These are phyloP conservation scores for Cyrtonyx montezumae DNA, from an alignment of 2,113 vertebrate species.

Conservation along the genomic window DNA sequence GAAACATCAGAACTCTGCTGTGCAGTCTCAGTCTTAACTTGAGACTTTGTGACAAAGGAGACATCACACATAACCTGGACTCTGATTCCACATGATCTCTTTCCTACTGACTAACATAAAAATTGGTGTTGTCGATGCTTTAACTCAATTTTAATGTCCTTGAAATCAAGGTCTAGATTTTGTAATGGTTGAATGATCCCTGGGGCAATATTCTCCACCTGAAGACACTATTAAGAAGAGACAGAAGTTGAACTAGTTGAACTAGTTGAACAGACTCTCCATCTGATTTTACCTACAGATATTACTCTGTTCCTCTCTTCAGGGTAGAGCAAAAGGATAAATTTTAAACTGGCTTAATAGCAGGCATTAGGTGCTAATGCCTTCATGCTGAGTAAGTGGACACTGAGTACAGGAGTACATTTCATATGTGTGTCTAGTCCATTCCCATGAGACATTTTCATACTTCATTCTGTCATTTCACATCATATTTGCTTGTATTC, in stretches of 20 bases:
- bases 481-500: background rate
- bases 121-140: background rate
- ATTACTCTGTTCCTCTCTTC: background rate
- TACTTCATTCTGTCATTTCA: background rate
- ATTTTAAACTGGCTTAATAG: constrained; percentile 29
- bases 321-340: background rate
- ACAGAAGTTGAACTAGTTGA: background rate
- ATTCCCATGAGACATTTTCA: background rate
- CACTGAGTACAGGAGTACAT: background rate
- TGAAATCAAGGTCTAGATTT: background rate
- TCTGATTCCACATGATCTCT: background rate
- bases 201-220: background rate
- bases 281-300: background rate
- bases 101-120: background rate
- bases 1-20: background rate
- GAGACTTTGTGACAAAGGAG: background rate
- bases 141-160: background rate
- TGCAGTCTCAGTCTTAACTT: background rate
- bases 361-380: constrained; percentile 15
- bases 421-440: background rate
- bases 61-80: background rate
- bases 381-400: constrained; percentile 14
- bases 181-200: background rate
- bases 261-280: background rate
- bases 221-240: background rate